phyloP scores from a whole-genome alignment of 1,140 invertebrate species.

The Penaeus japonicus region DNA sequence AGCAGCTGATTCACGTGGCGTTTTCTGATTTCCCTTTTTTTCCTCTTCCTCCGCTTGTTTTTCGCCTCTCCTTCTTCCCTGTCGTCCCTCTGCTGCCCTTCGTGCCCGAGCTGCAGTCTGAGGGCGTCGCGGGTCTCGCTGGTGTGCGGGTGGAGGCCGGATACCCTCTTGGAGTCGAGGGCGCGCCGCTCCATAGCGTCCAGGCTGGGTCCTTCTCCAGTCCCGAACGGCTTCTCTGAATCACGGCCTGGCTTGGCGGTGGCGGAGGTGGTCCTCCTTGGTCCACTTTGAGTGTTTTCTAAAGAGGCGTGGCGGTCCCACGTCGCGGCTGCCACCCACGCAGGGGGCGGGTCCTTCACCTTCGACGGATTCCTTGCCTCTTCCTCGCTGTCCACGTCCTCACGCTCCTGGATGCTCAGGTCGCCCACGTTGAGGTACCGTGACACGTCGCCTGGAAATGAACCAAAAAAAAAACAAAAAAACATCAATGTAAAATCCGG shows the following conservation, averaged over 20 bases:
- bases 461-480: neutral
- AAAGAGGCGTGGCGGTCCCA: too few relatives aligned
- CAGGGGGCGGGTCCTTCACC: neutral
- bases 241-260: neutral
- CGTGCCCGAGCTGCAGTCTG: neutral
- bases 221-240: neutral
- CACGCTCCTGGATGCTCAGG: conserved; percentile 9
- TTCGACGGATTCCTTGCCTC: neutral
- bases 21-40: conserved; percentile 70
- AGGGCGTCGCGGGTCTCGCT: conserved; percentile 25
- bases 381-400: neutral
- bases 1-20: conserved; percentile 82
- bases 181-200: neutral
- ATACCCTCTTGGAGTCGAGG: neutral
- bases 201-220: neutral
- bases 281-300: neutral
- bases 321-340: neutral
- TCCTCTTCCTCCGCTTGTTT: conserved; percentile 22
- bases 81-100: neutral
- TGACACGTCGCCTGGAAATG: conserved; percentile 32
- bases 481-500: too few relatives aligned
- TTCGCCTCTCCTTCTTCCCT: neutral
- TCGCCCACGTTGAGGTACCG: conserved; percentile 27
- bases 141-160: neutral
- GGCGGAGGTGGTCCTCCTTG: neutral